Conservation (phyloP, 2,888 invertebrate genomes). For the Marronus borbonicus region DNA sequence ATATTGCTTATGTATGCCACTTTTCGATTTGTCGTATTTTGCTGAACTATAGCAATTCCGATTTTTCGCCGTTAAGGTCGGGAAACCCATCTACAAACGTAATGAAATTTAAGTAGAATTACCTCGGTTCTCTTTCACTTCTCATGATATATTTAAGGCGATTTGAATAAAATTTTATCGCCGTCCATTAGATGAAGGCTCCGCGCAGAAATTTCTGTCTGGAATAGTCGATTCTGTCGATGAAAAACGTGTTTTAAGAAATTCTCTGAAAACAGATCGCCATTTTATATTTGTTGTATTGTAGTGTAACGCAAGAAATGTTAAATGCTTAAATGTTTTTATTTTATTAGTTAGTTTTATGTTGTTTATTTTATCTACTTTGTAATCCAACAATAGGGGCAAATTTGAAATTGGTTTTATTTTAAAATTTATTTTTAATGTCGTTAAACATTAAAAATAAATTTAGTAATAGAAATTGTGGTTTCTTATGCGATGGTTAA, state of each 20-base stretch:
- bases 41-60: neutral
- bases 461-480: too few species aligned
- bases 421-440: too few species aligned
- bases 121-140: neutral
- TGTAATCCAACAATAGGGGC: too few species aligned
- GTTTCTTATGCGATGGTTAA: too few species aligned
- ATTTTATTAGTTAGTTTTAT: too few species aligned
- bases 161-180: slow-evolving; percentile 35
- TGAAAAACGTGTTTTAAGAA: slow-evolving; percentile 9
- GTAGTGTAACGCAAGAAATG: too few species aligned
- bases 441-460: too few species aligned
- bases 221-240: slow-evolving; percentile 6
- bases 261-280: neutral
- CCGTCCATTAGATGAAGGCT: slow-evolving; percentile 13
- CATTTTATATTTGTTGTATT: too few species aligned
- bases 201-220: slow-evolving; percentile 12
- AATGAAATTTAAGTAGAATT: slow-evolving; percentile 38
- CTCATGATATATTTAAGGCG: slow-evolving; percentile 19
- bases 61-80: neutral
- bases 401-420: too few species aligned
- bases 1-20: neutral
- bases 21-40: neutral
- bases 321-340: too few species aligned
- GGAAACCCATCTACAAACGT: slow-evolving; percentile 5
- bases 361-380: too few species aligned